phyloP scores from a whole-genome alignment of 2,113 vertebrate genomes.

The Megaceryle maxima region DNA sequence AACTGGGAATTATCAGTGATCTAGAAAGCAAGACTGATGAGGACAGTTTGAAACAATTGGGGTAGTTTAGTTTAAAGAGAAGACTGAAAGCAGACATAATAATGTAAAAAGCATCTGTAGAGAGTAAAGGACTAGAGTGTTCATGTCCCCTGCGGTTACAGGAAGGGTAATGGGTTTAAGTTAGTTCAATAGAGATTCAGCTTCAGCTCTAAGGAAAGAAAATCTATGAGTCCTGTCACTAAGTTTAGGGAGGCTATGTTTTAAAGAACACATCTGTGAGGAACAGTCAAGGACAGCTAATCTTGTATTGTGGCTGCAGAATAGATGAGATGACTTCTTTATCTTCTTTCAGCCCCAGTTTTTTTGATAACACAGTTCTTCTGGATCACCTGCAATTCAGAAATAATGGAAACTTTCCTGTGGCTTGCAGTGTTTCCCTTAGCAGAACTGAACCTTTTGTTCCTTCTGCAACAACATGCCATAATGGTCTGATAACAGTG shows the following conservation, averaged over 20 bases:
- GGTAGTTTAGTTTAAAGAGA: slow-evolving; percentile 51
- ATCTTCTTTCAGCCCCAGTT: not conserved
- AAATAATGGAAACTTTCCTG: not conserved
- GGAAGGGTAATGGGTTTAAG: slow-evolving; percentile 46
- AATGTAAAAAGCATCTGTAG: slow-evolving; percentile 28
- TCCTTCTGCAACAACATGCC: not conserved
- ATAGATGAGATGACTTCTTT: not conserved
- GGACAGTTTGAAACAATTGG: slow-evolving; percentile 56
- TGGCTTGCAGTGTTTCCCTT: not conserved
- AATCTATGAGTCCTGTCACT: slow-evolving; percentile 29
- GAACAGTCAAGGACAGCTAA: slow-evolving; percentile 22
- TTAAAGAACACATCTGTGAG: slow-evolving; percentile 29
- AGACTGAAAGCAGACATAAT: slow-evolving; percentile 43
- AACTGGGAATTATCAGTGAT: slow-evolving; percentile 6
- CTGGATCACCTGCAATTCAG: not conserved
- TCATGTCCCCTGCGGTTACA: slow-evolving; percentile 39
- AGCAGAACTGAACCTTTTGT: not conserved
- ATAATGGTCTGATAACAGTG: not conserved
- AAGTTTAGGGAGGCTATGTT: slow-evolving; percentile 21
- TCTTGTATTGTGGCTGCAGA: not conserved
- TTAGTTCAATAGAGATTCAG: slow-evolving; percentile 42
- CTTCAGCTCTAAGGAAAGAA: slow-evolving; percentile 38
- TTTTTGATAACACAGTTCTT: not conserved
- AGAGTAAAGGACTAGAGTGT: slow-evolving; percentile 43
- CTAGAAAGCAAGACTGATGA: slow-evolving; percentile 48